Base-by-base conservation (phyloP, 1,140 invertebrate species). In the Heterodera schachtii region DNA sequence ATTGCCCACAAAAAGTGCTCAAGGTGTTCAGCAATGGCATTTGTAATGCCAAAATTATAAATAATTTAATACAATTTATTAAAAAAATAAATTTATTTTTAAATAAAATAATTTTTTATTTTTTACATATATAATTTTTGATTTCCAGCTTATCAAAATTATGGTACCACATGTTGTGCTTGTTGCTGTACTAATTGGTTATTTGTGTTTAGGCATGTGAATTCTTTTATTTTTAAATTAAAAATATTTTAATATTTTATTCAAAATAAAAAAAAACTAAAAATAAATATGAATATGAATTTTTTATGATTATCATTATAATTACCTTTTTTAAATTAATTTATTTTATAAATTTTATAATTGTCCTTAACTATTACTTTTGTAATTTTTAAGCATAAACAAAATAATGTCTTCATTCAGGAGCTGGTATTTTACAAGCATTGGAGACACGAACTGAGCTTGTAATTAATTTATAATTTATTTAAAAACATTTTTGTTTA, bases 401-500 rank as follows among this genome's bases (percentile, higher is more conserved):
- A 11, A 52, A 52, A 8, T 52, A 52, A 52, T 16, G 8, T 2
- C 6, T 11, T 16, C 52, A 0, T 31, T 19, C 57, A 64, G 88
- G 88, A 47, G 88, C 88, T n/a, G 87, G 85, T 81, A 89, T 89
- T 77, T 76, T 89, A 3, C 88, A 87, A 84, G 49, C 85, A 47
- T 73, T 89, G 52, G 88, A 89, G 82, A 89, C 89, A 9, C 79
- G 82, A 66, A 90, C 88, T 77, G 88, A 89, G 80, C 71, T 90
- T 21, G 79, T 64, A 52, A 60, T 86, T 46, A 52, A 52, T 52
- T 52, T 52, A 1, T 31, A 0, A 31, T 31, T 31, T 31, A 31
- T 31, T 1, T 0, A 31, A 31, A 31, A 31, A 31, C 31, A 84
- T 84, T 43, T 13, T 79, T 80, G 13, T 78, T 4, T 31, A 31